Evolutionary conservation across 2,113 vertebrate genomes (phyloP), one percentile per base, ranked within the genome.

Genomic region (Caretta caretta): DNA sequence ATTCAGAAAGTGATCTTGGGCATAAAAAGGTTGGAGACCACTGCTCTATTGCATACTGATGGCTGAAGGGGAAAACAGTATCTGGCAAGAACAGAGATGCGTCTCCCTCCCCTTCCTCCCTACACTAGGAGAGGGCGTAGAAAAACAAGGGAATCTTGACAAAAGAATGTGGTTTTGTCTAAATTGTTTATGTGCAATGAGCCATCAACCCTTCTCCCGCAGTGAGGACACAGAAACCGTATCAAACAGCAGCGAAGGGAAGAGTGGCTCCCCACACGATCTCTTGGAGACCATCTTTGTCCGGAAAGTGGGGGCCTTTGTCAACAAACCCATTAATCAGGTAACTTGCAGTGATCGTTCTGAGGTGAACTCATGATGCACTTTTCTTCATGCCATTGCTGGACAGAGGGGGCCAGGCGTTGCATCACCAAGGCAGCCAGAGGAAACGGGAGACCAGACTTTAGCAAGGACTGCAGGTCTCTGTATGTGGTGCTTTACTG

Each of bases 261-360:
- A 98, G 90, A 98, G 98, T 13, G 92, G 84, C 19, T 99, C 99
- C 82, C 99, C 99, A 24, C 98, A 98, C 0, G 99, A 99, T 89
- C 98, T 98, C 10, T 54, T 99, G 84, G 99, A 99, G 90, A 98
- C 98, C 57, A 98, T 99, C 1, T 99, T 99, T 97, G 98, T 99
- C 8, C 98, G 99, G 96, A 99, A 99, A 97, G 99, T 99, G 46
- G 99, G 99, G 91, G 99, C 99, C 59, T 99, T 99, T 93, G 99
- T 99, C 96, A 99, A 99, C 97, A 99, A 99, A 97, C 98, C 99
- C 88, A 98, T 98, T 97, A 98, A 99, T 92, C 99, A 99, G 99
- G 99, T 99, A 97, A 98, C 1, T 51, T 87, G 29, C 72, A 93
- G 80, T 14, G n/a, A 12, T 51, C 87, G 35, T 62, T 84, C 51